Percentiles rank a stretch among this genome's conserved stretches.
Evolutionary conservation across 2,113 vertebrate genomes (phyloP).

Genomic region (Casuarius casuarius): DNA sequence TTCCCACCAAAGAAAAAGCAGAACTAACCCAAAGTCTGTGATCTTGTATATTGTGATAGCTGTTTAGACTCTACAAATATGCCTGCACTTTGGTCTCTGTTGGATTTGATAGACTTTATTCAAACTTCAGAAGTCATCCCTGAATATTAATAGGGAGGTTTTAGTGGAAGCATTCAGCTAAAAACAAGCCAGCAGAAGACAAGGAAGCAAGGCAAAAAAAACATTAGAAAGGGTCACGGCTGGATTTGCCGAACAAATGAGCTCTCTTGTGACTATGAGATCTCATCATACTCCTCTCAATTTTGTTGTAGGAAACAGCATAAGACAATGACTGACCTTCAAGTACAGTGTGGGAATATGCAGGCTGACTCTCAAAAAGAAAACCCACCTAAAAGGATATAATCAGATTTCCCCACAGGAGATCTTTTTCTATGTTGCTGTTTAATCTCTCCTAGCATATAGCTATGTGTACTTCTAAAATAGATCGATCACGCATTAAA

Average conservation of each 20-base stretch:
- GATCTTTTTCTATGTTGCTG: not conserved
- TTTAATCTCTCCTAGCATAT: conserved; percentile 41
- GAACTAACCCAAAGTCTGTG: not conserved
- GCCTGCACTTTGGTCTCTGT: not conserved
- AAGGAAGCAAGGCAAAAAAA: conserved; percentile 21
- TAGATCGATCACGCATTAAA: not conserved
- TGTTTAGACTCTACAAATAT: not conserved
- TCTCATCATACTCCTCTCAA: conserved; percentile 66
- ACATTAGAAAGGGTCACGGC: conserved; percentile 66
- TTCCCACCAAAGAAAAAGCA: not conserved
- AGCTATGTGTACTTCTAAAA: conserved; percentile 32
- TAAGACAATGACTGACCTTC: conserved; percentile 74
- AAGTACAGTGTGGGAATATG: conserved; percentile 60
- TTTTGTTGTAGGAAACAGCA: conserved; percentile 68
- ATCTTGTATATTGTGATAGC: not conserved
- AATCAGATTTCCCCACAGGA: conserved; percentile 50
- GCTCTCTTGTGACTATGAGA: conserved; percentile 68
- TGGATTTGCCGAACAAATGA: conserved; percentile 76
- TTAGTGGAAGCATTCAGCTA: conserved; percentile 16
- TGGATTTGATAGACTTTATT: conserved; percentile 31
- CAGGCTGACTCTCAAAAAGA: conserved; percentile 52
- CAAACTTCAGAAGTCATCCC: conserved; percentile 36
- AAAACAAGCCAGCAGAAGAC: conserved; percentile 40
- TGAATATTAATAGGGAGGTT: conserved; percentile 56
- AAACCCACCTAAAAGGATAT: conserved; percentile 43